A percentile compares a stretch with the other conserved stretches of the same genome.
Evolutionary conservation across 2,113 vertebrate species (phyloP).

Genomic region (Lampris megalopsis): DNA sequence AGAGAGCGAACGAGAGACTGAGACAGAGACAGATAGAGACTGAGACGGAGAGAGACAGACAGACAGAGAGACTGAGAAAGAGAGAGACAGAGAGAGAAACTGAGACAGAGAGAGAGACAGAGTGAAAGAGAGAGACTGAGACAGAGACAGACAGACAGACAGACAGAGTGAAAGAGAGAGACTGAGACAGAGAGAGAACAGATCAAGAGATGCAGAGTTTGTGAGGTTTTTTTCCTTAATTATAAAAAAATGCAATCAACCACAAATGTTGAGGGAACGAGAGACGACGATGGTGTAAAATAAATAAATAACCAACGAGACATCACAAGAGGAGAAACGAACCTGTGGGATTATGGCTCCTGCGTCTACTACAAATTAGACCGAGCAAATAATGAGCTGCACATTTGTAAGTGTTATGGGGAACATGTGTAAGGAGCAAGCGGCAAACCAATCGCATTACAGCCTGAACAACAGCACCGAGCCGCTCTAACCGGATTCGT

Average conservation of each 20-base stretch:
- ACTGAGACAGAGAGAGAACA: neutral
- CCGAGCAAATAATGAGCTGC: slow-evolving; percentile 13
- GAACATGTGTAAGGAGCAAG: slow-evolving; percentile 44
- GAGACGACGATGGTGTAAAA: neutral
- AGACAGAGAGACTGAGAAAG: too few species aligned
- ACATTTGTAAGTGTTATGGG: slow-evolving; percentile 47
- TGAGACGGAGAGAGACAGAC: slow-evolving; percentile 3
- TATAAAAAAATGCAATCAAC: neutral
- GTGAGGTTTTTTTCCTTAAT: neutral
- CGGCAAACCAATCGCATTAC: slow-evolving; percentile 38
- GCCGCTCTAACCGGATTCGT: slow-evolving; percentile 54
- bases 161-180: neutral
- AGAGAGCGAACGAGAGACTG: neutral
- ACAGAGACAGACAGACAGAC: neutral
- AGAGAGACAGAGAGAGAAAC: neutral
- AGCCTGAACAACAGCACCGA: slow-evolving; percentile 42
- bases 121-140: neutral
- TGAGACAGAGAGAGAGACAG: neutral
- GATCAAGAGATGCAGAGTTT: too few species aligned
- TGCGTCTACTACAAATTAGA: slow-evolving; percentile 11
- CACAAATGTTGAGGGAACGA: neutral
- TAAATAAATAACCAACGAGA: neutral
- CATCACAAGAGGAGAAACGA: neutral
- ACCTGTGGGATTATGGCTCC: neutral
- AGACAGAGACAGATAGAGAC: neutral